Conservation (phyloP, 2,113 vertebrate genomes). For the Apus apus region DNA sequence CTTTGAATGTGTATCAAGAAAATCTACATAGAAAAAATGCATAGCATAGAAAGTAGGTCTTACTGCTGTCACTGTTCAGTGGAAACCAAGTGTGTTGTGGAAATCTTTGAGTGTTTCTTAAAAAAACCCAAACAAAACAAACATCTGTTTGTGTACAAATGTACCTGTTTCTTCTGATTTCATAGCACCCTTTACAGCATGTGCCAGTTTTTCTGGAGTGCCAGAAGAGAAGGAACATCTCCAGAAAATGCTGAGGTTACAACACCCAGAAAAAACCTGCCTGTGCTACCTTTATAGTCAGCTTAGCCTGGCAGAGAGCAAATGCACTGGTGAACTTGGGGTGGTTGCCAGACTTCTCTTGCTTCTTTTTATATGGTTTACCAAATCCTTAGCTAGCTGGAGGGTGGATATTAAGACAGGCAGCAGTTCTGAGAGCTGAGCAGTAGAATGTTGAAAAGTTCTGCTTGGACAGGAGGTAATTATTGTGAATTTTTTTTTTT, state of each 20-base stretch:
- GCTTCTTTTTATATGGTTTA: background rate
- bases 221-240: background rate
- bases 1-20: background rate
- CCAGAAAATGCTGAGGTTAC: background rate
- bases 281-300: background rate
- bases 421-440: background rate
- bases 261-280: background rate
- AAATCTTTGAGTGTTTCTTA: background rate
- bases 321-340: background rate
- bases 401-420: background rate
- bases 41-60: conserved; percentile 14
- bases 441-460: background rate
- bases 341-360: background rate
- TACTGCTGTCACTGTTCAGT: conserved; percentile 48
- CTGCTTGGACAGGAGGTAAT: background rate
- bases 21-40: background rate
- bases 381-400: background rate
- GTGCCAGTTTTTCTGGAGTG: background rate
- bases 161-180: background rate
- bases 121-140: background rate
- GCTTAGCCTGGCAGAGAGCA: background rate
- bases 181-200: background rate
- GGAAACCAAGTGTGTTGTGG: conserved; percentile 44
- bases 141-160: background rate
- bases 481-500: background rate